These are phyloP conservation scores for Lasioglossum villosulum DNA, from an alignment of 2,888 invertebrate genomes.

Conservation along the genomic window DNA sequence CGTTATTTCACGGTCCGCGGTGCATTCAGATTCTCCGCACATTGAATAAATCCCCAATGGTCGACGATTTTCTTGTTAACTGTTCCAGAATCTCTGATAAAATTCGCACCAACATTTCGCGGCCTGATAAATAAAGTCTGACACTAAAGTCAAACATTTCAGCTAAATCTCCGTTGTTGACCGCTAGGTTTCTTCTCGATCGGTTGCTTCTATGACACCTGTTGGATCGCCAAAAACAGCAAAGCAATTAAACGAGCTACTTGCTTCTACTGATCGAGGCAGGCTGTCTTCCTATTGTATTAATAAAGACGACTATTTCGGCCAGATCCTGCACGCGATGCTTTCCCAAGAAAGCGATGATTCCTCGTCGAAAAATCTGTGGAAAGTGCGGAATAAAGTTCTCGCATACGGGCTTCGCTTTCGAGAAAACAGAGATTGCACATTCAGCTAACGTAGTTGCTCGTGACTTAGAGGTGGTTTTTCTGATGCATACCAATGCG, in stretches of 20 bases:
- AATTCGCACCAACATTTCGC: background rate
- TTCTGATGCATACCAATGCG: background rate
- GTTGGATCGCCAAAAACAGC: background rate
- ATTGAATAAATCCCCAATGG: constrained; percentile 31
- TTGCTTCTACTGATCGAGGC: background rate
- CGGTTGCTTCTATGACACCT: no score
- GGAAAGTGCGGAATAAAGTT: background rate
- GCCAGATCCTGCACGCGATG: background rate
- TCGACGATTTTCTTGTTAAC: constrained; percentile 22
- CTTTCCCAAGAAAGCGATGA: background rate
- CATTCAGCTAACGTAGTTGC: background rate
- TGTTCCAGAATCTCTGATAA: background rate
- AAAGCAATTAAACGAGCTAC: background rate
- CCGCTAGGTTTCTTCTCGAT: no score
- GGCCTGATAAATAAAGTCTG: background rate
- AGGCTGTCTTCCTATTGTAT: background rate
- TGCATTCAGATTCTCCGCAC: constrained; percentile 36
- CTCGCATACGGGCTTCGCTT: background rate
- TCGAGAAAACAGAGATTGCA: background rate
- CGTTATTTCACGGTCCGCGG: constrained; percentile 46
- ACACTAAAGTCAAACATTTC: no score
- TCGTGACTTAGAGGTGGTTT: background rate
- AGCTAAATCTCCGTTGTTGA: background rate
- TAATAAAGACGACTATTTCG: background rate
- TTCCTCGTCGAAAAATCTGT: background rate